These are phyloP conservation scores for Dysmachus trigonus DNA, from an alignment of 2,888 invertebrate genomes.

Conservation along the genomic window DNA sequence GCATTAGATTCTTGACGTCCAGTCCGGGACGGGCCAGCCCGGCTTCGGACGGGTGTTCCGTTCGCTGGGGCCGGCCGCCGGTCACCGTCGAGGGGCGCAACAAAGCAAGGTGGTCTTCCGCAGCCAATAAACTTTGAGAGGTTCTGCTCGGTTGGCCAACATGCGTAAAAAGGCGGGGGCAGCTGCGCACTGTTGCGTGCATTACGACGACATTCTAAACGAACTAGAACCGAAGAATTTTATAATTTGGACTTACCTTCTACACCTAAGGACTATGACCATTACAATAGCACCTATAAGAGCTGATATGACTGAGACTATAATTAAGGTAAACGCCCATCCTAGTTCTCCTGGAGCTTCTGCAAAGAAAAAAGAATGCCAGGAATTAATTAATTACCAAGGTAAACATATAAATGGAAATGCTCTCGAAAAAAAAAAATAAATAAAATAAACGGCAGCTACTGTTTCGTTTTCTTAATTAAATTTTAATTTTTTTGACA, in stretches of 20 bases:
- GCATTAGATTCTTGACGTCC: constrained; percentile 21
- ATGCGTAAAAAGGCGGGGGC: constrained; percentile 44
- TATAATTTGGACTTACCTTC: constrained; percentile 63
- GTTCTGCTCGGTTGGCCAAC: constrained; percentile 42
- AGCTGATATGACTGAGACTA: constrained; percentile 77
- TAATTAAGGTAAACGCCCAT: constrained; percentile 75
- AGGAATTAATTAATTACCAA: constrained; percentile 21
- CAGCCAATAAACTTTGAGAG: constrained; percentile 45
- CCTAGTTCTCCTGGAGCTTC: constrained; percentile 64
- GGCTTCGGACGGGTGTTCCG: neutral
- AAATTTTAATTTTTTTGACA: constrained; percentile 26
- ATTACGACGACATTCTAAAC: constrained; percentile 18
- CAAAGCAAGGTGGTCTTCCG: neutral
- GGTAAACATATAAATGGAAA: constrained; percentile 7
- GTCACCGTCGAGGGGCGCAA: neutral
- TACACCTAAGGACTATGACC: constrained; percentile 76
- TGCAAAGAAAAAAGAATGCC: constrained; percentile 49
- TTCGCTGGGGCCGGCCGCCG: neutral
- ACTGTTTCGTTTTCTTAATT: constrained; percentile 4
- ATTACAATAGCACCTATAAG: constrained; percentile 77
- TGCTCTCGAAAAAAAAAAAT: neutral
- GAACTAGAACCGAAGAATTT: neutral
- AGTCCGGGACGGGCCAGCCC: neutral
- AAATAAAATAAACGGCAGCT: too few species aligned
- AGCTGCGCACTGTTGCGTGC: neutral